Evolutionary conservation across 1,140 invertebrate species (phyloP), one percentile per base, ranked within the genome.

Genomic region (Sycophila sp.): DNA sequence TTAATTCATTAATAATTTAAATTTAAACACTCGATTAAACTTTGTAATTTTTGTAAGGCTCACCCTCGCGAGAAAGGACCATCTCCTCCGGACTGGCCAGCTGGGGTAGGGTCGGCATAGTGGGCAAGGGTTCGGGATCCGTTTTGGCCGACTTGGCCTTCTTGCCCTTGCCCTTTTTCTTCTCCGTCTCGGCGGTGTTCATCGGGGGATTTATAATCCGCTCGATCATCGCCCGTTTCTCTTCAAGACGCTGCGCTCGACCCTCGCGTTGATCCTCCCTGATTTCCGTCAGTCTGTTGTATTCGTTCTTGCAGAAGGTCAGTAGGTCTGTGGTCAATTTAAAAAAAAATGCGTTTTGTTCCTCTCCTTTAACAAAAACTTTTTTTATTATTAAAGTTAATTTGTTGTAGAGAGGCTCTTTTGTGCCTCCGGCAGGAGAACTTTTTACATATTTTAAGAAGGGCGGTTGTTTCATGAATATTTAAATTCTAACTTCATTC

Each of bases 211-310:
- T 80, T 7, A 76, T 71, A 17, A 83, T 69, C 47, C 49, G 76
- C 1, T 78, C 74, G 0, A 83, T 70, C 34, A 77, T 65, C 2
- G 62, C 53, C 60, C 80, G 80, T 15, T 82, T 84, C 45, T 83
- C 77, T 15, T 82, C 76, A 3, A 80, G 26, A 13, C 79, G 72
- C 32, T 80, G 63, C 13, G 53, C 75, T 26, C 80, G 77, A 15
- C 62, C 78, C 10, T 81, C 81, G 0, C 64, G 34, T 55, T 84
- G 82, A 0, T 80, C 79, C 2, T 79, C 74, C 2, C 75, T 68
- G 26, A 83, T 78, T 22, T 69, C 60, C 15, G 55, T 34, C 56
- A 77, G 79, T 0, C 66, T 55, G 4, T 73, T 51, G 38, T 78
- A 73, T 6, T 81, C 76, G 7, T 56, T 65, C n/a, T 63, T 60